A percentile compares a stretch with the other conserved stretches of the same genome.
Evolutionary conservation across 1,140 invertebrate species (phyloP).

Genomic region (Drosophila ogumai): DNA sequence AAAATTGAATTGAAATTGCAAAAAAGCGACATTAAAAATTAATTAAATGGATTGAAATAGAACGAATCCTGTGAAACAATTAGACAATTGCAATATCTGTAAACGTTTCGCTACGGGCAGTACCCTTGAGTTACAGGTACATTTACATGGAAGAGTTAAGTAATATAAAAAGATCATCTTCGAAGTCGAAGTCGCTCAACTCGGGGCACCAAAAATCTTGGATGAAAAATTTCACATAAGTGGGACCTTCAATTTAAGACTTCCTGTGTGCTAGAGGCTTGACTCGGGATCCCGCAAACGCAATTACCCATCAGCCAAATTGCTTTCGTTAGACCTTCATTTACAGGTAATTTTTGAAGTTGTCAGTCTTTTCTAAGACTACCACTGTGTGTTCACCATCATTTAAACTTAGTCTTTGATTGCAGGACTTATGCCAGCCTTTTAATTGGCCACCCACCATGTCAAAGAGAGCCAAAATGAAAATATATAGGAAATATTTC

Average conservation of each 20-base stretch:
- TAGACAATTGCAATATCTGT: neutral
- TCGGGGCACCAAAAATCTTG: neutral
- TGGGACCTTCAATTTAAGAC: neutral
- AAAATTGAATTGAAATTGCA: conserved; percentile 80
- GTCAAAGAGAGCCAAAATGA: conserved; percentile 71
- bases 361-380: neutral
- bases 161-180: too few species aligned
- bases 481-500: conserved; percentile 49
- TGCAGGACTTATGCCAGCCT: conserved; percentile 67
- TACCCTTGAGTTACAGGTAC: too few species aligned
- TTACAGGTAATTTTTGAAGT: conserved; percentile 57
- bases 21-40: conserved; percentile 81
- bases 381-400: neutral
- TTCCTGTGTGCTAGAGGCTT: neutral
- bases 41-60: conserved; percentile 79
- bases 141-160: too few species aligned
- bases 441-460: conserved; percentile 70
- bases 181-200: neutral
- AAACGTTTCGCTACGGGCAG: neutral
- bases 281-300: neutral
- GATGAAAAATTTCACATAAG: neutral
- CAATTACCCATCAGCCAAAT: too few species aligned
- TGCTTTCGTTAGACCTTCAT: conserved; percentile 58
- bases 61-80: conserved; percentile 5
- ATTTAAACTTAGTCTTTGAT: conserved; percentile 46